Evolutionary conservation across 2,797 vertebrate genomes (phyloP).

Genomic region (Garrulus glandarius): DNA sequence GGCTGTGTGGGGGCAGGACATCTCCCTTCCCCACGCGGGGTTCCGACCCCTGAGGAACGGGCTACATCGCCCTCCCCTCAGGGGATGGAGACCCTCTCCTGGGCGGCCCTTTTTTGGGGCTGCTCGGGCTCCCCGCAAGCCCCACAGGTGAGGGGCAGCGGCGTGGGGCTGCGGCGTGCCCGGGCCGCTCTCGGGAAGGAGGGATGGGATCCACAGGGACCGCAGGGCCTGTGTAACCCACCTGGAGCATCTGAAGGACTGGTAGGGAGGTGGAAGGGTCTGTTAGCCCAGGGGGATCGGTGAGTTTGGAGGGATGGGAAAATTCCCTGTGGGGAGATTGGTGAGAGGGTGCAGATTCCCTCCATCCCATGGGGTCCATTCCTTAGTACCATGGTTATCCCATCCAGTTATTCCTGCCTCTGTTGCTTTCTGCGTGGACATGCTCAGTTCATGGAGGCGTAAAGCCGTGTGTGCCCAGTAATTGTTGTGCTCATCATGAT

Average conservation of each 20-base stretch:
- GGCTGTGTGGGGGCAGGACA: slow-evolving; percentile 2
- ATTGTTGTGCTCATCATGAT: background rate
- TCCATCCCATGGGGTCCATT: rapidly evolving
- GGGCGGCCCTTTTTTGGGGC: background rate
- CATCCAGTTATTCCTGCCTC: background rate
- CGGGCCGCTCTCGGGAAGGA: background rate
- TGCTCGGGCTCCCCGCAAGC: background rate
- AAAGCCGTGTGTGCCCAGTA: background rate
- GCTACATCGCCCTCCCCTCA: background rate
- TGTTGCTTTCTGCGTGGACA: background rate
- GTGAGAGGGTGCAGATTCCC: background rate
- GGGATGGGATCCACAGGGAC: background rate
- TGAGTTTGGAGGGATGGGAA: background rate
- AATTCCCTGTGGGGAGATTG: background rate
- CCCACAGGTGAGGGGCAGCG: background rate
- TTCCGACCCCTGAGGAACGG: background rate
- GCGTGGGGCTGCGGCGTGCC: background rate
- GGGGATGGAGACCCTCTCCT: background rate
- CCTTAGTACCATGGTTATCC: background rate
- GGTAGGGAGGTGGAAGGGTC: background rate
- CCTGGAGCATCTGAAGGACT: background rate
- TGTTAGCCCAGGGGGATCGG: background rate
- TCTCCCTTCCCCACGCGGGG: background rate
- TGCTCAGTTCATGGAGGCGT: background rate
- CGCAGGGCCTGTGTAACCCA: background rate